A percentile compares a stretch with the other conserved stretches of the same genome.
These are phyloP conservation scores for Zhuqinia jingwanae DNA, from an alignment of 2,888 invertebrate genomes.

Conservation along the genomic window DNA sequence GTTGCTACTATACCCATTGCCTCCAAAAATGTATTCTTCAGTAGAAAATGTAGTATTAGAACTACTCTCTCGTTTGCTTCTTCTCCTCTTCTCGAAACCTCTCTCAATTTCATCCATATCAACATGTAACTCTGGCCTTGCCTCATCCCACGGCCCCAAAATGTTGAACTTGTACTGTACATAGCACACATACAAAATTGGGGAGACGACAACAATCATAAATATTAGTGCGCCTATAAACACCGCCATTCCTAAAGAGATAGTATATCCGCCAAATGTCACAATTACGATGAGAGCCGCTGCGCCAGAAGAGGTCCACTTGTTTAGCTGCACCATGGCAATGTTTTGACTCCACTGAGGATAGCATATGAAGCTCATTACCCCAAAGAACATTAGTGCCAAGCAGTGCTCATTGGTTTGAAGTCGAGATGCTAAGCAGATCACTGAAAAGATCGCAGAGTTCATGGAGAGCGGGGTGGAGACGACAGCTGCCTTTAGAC, in stretches of 20 bases:
- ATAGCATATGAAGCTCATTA: slow-evolving; percentile 93
- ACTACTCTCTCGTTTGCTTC: too few species aligned
- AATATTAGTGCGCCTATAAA: slow-evolving; percentile 85
- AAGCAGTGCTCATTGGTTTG: slow-evolving; percentile 93
- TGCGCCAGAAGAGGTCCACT: slow-evolving; percentile 81
- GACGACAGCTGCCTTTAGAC: slow-evolving; percentile 91
- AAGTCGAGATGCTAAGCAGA: slow-evolving; percentile 96
- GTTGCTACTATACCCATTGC: too few species aligned
- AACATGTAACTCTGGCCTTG: slow-evolving; percentile 81
- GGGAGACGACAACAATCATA: slow-evolving; percentile 87
- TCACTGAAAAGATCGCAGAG: slow-evolving; percentile 96
- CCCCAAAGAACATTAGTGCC: slow-evolving; percentile 92
- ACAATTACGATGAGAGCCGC: slow-evolving; percentile 83
- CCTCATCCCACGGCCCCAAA: slow-evolving; percentile 99
- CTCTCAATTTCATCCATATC: slow-evolving; percentile 62
- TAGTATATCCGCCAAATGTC: slow-evolving; percentile 82
- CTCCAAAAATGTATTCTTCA: too few species aligned
- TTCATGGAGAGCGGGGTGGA: slow-evolving; percentile 96
- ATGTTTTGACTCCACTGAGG: slow-evolving; percentile 88
- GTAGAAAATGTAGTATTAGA: too few species aligned
- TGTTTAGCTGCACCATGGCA: slow-evolving; percentile 82
- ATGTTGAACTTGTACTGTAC: slow-evolving; percentile 94
- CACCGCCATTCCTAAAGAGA: slow-evolving; percentile 81
- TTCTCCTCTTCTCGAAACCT: slow-evolving; percentile 20
- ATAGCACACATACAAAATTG: slow-evolving; percentile 86